These are phyloP conservation scores for Slavum lentiscoides DNA, from an alignment of 2,888 invertebrate genomes.

Conservation along the genomic window DNA sequence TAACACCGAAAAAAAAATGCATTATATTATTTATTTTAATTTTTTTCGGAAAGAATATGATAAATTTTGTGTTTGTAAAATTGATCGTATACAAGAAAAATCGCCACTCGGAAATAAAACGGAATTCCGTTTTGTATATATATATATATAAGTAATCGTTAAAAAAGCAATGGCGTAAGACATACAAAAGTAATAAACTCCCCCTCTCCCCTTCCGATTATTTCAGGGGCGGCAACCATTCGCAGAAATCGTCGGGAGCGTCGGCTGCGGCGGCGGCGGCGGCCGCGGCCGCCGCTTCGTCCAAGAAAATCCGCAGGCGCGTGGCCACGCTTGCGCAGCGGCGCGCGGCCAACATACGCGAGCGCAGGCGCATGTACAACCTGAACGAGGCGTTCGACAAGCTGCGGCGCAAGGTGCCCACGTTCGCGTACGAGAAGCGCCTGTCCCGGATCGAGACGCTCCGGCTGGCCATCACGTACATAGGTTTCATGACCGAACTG, in stretches of 20 bases:
- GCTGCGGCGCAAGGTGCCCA: conserved; percentile 87
- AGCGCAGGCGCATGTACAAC: conserved; percentile 92
- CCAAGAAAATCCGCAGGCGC: conserved; percentile 80
- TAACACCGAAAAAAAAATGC: too few relatives aligned
- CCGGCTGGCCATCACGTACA: conserved; percentile 92
- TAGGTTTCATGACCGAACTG: conserved; percentile 93
- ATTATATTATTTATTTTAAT: too few relatives aligned
- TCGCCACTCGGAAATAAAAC: too few relatives aligned
- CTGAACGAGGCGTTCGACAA: conserved; percentile 95
- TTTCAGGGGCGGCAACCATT: neutral
- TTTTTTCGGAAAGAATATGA: too few relatives aligned
- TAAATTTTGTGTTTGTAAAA: too few relatives aligned
- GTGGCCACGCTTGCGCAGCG: conserved; percentile 89
- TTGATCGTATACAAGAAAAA: too few relatives aligned
- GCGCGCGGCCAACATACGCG: conserved; percentile 89
- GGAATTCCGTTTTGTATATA: too few relatives aligned
- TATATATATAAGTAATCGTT: too few relatives aligned
- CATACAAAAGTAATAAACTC: too few relatives aligned
- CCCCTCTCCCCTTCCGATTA: too few relatives aligned
- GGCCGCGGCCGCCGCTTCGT: conserved; percentile 59
- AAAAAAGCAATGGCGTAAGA: too few relatives aligned
- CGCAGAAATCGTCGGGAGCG: conserved; percentile 54
- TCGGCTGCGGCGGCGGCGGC: conserved; percentile 58
- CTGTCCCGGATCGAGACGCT: conserved; percentile 93
- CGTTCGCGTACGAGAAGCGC: conserved; percentile 95